phyloP scores from a whole-genome alignment of 2,888 invertebrate species.

The Pycnomerus fuliginosus region DNA sequence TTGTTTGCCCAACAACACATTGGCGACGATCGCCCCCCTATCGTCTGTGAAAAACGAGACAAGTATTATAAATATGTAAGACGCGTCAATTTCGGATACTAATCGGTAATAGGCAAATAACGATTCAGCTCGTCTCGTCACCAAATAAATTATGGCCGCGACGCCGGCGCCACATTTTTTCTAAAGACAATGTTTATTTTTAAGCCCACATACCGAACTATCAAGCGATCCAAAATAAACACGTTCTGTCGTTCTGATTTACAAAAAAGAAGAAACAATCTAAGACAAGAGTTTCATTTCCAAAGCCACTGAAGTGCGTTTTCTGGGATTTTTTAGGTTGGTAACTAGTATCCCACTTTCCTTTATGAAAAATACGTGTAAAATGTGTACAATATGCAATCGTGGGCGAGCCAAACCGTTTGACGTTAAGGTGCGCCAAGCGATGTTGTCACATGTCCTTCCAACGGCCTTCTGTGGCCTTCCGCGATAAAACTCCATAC shows the following conservation, averaged over 20 bases:
- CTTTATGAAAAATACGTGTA: too few relatives aligned
- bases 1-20: too few relatives aligned
- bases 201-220: background rate
- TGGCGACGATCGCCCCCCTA: too few relatives aligned
- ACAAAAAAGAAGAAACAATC: background rate
- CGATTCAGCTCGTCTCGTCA: too few relatives aligned
- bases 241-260: background rate
- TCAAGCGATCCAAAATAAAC: too few relatives aligned
- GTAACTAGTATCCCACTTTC: too few relatives aligned
- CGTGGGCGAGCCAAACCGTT: constrained; percentile 30
- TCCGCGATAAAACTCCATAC: constrained; percentile 28
- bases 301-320: background rate
- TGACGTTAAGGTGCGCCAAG: constrained; percentile 33
- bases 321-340: background rate
- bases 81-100: too few relatives aligned
- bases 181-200: constrained; percentile 1
- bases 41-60: too few relatives aligned
- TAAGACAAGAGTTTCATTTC: background rate
- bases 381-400: too few relatives aligned
- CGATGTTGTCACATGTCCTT: constrained; percentile 40
- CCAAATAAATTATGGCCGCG: too few relatives aligned
- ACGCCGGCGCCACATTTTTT: background rate
- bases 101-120: too few relatives aligned
- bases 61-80: too few relatives aligned
- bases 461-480: constrained; percentile 44